Conservation (phyloP, 2,888 invertebrate species). For the Synergus itoensis region DNA sequence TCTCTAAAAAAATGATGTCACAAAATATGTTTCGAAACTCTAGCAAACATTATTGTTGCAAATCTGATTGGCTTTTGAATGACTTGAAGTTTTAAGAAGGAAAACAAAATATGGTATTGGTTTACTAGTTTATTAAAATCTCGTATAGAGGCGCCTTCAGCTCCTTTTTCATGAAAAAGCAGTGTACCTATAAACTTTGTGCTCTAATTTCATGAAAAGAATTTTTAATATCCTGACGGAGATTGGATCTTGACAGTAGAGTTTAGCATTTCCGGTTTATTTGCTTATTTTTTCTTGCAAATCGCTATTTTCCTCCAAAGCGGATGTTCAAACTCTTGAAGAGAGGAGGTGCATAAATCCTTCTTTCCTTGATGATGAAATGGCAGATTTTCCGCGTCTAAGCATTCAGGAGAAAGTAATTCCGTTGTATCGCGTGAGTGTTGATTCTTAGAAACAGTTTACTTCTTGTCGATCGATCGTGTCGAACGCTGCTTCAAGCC, state of each 20-base stretch:
- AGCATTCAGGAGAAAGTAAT: slow-evolving; percentile 24
- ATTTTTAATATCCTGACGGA: slow-evolving; percentile 27
- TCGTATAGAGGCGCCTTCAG: not conserved
- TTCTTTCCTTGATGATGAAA: not conserved
- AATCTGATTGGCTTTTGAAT: too few relatives aligned
- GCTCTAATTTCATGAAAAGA: not conserved
- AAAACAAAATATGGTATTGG: too few relatives aligned
- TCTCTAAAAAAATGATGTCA: too few relatives aligned
- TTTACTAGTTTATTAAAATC: too few relatives aligned
- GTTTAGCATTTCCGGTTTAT: not conserved
- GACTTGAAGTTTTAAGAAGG: too few relatives aligned
- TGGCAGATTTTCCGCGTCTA: slow-evolving; percentile 11
- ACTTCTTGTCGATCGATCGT: slow-evolving; percentile 26
- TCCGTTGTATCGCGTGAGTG: slow-evolving; percentile 22
- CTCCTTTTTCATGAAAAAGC: not conserved
- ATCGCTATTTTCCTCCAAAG: slow-evolving; percentile 7
- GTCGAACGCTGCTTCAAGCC: slow-evolving; percentile 5
- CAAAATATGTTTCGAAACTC: too few relatives aligned
- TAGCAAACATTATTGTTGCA: too few relatives aligned
- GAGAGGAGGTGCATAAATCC: not conserved
- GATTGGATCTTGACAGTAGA: not conserved
- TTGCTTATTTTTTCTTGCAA: not conserved
- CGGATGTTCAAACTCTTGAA: slow-evolving; percentile 6
- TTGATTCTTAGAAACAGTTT: slow-evolving; percentile 29
- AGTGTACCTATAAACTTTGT: not conserved